Percentiles rank a stretch among this genome's conserved stretches.
phyloP scores from a whole-genome alignment of 2,888 invertebrate species.

The Parelbella ahira region DNA sequence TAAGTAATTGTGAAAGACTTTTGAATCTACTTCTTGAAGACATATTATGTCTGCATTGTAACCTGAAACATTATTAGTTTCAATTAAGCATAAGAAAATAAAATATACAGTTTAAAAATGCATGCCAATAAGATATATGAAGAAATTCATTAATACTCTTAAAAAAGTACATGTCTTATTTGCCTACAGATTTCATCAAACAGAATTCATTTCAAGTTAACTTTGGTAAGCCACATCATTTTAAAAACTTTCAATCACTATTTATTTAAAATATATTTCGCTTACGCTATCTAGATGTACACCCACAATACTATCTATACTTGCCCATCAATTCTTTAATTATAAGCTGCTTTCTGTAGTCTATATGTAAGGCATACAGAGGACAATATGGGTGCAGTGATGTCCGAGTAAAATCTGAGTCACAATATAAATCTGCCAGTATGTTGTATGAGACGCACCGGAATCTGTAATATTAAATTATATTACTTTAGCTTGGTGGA shows the following conservation, averaged over 20 bases:
- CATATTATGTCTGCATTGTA: slow-evolving; percentile 95
- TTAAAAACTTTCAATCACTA: no score
- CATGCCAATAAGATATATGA: no score
- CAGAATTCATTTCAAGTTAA: no score
- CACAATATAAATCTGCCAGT: slow-evolving; percentile 94
- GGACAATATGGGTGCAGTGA: slow-evolving; percentile 92
- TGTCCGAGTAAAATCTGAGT: slow-evolving; percentile 87
- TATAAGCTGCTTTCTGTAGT: slow-evolving; percentile 92
- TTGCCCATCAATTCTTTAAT: slow-evolving; percentile 90
- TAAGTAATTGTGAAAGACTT: slow-evolving; percentile 86
- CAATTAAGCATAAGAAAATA: no score
- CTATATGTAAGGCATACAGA: slow-evolving; percentile 87
- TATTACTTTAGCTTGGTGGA: neutral
- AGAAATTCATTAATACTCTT: no score
- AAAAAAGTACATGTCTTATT: no score
- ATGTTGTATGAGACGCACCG: slow-evolving; percentile 94
- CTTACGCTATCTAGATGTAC: no score
- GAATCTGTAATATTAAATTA: slow-evolving; percentile 74
- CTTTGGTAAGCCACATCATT: no score
- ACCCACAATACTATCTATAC: slow-evolving; percentile 26
- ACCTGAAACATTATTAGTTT: slow-evolving; percentile 65
- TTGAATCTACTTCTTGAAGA: slow-evolving; percentile 94
- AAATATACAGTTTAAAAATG: no score
- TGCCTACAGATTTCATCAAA: no score
- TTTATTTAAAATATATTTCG: no score